Evolutionary conservation across 2,113 vertebrate species (phyloP), one percentile per base, ranked within the genome.

Genomic region (Takifugu flavidus): DNA sequence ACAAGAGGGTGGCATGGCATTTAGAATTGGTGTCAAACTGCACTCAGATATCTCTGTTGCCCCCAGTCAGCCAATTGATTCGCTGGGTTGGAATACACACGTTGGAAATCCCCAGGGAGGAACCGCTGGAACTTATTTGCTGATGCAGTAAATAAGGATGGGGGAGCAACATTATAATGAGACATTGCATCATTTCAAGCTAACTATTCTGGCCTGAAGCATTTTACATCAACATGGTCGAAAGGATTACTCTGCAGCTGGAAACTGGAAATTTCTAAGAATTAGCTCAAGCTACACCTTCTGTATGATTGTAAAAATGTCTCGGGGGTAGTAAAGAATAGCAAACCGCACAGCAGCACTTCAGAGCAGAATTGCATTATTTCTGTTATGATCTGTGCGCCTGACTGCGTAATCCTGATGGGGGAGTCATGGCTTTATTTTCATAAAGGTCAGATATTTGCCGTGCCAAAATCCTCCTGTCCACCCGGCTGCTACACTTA

Each of bases 11-110:
- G 67, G 67, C 67, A 62, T 59, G 68, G 54, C 72, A 74, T 85
- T 82, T 70, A 34, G 62, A 82, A 68, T 57, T 62, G 44, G 64
- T 70, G 67, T 79, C 66, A 76, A 82, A 80, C 53, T 70, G 64
- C 53, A 72, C 43, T 67, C 14, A 20, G 61, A 65, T 66, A 62
- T 62, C 57, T 58, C 27, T 51, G 59, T 52, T 73, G 71, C 70
- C 58, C 62, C 47, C 13, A 13, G 81, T 50, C 71, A 74, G 50
- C 49, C 60, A 69, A 55, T 56, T 61, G 47, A 79, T 69, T 63
- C 65, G 58, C 34, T 59, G 25, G 4, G 45, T 47, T 47, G 50
- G 53, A 59, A 65, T 62, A 59, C 70, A 64, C 60, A 51, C 34
- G 34, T 73, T 53, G 12, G 56, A 59, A 72, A 67, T 79, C 67